These are phyloP conservation scores for Acipenser oxyrinchus DNA, from an alignment of 2,797 vertebrate species.

Conservation along the genomic window DNA sequence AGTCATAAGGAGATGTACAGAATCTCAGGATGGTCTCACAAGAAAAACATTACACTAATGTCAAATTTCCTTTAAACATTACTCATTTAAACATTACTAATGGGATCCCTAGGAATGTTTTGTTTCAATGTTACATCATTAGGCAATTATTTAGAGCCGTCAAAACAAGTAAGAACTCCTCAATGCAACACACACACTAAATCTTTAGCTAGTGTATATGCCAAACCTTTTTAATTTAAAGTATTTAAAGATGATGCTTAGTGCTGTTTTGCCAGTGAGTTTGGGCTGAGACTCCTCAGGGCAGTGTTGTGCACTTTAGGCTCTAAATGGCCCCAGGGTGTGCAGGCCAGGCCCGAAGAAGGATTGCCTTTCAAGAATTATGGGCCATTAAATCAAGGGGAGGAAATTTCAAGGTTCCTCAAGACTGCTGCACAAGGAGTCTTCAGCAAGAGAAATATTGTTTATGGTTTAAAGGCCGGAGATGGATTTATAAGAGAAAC, in stretches of 20 bases:
- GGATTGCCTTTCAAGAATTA: conserved; percentile 85
- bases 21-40: not conserved
- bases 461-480: conserved; percentile 77
- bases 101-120: too few species aligned
- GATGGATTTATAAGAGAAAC: conserved; percentile 83
- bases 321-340: not conserved
- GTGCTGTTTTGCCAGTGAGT: not conserved
- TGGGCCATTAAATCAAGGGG: conserved; percentile 93
- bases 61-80: too few species aligned
- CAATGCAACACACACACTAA: too few species aligned
- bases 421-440: conserved; percentile 95
- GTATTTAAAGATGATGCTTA: too few species aligned
- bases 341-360: conserved; percentile 50
- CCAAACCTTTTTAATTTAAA: too few species aligned
- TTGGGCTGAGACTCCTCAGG: not conserved
- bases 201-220: too few species aligned
- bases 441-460: conserved; percentile 93
- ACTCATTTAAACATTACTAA: too few species aligned
- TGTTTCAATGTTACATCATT: too few species aligned
- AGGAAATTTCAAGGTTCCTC: conserved; percentile 99
- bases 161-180: too few species aligned
- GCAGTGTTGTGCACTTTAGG: not conserved
- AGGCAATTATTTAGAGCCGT: too few species aligned
- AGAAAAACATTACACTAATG: too few species aligned
- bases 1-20: not conserved